Percentiles rank a stretch among this genome's conserved stretches.
Evolutionary conservation across 2,888 invertebrate species (phyloP).

Genomic region (Anaspis maculata): DNA sequence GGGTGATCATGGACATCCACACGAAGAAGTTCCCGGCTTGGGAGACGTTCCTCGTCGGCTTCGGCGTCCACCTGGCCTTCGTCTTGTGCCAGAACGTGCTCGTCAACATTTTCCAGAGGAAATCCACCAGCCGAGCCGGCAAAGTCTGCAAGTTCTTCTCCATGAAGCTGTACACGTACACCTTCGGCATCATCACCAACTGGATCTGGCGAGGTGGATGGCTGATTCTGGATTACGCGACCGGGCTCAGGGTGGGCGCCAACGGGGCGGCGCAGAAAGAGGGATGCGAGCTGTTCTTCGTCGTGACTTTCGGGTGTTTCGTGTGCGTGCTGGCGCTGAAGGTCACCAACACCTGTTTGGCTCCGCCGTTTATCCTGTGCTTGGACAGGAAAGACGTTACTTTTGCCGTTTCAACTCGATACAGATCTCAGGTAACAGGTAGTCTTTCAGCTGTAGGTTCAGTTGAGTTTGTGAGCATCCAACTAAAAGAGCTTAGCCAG

Average conservation of each 20-base stretch:
- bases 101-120: slow-evolving; percentile 41
- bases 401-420: no score
- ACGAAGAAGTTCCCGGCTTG: slow-evolving; percentile 43
- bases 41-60: slow-evolving; percentile 46
- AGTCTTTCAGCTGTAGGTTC: no score
- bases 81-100: slow-evolving; percentile 50
- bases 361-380: slow-evolving; percentile 50
- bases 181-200: slow-evolving; percentile 45
- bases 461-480: no score
- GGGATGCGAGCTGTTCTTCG: slow-evolving; percentile 3
- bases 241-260: slow-evolving; percentile 10
- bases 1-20: not conserved
- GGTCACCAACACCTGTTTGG: slow-evolving; percentile 47
- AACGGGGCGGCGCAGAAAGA: slow-evolving; percentile 11
- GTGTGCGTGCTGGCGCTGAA: slow-evolving; percentile 41
- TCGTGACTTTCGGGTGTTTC: slow-evolving; percentile 23
- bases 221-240: slow-evolving; percentile 25
- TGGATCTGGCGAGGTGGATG: slow-evolving; percentile 50
- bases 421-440: no score
- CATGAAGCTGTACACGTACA: slow-evolving; percentile 41
- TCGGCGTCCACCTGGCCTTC: slow-evolving; percentile 46
- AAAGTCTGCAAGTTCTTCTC: slow-evolving; percentile 17
- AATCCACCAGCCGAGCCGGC: slow-evolving; percentile 15
- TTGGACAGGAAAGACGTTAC: slow-evolving; percentile 52
- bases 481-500: no score